Evolutionary conservation across 2,888 invertebrate species (phyloP).

Genomic region (Dichetophora obliterata): DNA sequence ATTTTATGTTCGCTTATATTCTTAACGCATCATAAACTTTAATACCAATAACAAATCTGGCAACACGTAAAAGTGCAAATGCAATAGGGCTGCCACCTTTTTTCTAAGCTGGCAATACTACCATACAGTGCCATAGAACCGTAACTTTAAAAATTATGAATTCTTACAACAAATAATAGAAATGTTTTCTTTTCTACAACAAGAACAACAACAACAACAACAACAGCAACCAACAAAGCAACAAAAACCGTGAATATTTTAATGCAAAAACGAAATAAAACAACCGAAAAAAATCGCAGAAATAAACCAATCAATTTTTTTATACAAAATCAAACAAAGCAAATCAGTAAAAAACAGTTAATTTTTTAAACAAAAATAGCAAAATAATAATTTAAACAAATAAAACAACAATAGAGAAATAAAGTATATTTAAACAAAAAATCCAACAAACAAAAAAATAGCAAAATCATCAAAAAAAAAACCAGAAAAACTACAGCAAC

Average conservation of each 20-base stretch:
- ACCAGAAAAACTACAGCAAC: constrained; percentile 59
- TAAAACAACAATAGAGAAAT: constrained; percentile 42
- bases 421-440: constrained; percentile 39
- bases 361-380: constrained; percentile 36
- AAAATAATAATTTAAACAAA: constrained; percentile 41
- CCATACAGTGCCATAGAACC: constrained; percentile 60
- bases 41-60: not conserved
- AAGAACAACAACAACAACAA: constrained; percentile 39
- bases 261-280: constrained; percentile 43
- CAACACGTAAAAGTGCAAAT: not conserved
- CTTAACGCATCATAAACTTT: not conserved
- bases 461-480: constrained; percentile 46
- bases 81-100: constrained; percentile 20
- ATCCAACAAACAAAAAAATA: constrained; percentile 44
- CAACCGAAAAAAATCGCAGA: constrained; percentile 38
- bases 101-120: constrained; percentile 30
- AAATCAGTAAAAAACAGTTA: constrained; percentile 22
- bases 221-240: constrained; percentile 32
- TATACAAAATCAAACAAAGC: constrained; percentile 39
- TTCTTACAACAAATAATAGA: constrained; percentile 30
- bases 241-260: constrained; percentile 43
- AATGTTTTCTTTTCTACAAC: constrained; percentile 40
- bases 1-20: not conserved
- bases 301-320: constrained; percentile 37
- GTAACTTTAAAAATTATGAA: constrained; percentile 54